A percentile compares a stretch with the other conserved stretches of the same genome.
Conservation (phyloP, 2,797 vertebrate species). For the Molossus alvarezi region DNA sequence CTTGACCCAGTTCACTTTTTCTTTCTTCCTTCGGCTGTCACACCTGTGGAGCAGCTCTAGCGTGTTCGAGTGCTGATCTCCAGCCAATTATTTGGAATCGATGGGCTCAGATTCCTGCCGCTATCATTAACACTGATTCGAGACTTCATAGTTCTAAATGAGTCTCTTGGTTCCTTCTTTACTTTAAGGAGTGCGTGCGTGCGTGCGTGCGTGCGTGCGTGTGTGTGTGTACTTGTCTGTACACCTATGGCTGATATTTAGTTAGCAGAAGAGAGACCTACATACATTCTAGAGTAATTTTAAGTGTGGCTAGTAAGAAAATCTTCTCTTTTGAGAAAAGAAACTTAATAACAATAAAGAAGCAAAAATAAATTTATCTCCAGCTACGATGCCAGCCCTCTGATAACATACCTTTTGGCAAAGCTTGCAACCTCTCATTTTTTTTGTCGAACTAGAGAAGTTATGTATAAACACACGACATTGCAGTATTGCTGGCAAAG, state of each 20-base stretch:
- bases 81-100: background rate
- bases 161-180: background rate
- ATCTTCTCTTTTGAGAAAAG: background rate
- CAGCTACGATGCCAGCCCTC: background rate
- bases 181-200: background rate
- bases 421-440: background rate
- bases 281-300: background rate
- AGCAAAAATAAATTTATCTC: background rate
- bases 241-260: background rate
- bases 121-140: background rate
- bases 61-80: background rate
- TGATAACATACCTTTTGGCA: background rate
- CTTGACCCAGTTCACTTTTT: slow-evolving; percentile 10
- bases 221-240: accelerated
- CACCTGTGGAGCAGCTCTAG: background rate
- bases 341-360: background rate
- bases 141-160: background rate
- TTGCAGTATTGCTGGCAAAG: background rate
- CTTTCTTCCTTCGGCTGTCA: background rate
- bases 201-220: background rate
- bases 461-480: background rate
- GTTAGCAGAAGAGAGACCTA: slow-evolving; percentile 21
- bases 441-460: background rate
- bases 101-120: slow-evolving; percentile 20
- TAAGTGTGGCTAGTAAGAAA: background rate